Evolutionary conservation across 2,113 vertebrate genomes (phyloP).

Genomic region (Xerus inauris): DNA sequence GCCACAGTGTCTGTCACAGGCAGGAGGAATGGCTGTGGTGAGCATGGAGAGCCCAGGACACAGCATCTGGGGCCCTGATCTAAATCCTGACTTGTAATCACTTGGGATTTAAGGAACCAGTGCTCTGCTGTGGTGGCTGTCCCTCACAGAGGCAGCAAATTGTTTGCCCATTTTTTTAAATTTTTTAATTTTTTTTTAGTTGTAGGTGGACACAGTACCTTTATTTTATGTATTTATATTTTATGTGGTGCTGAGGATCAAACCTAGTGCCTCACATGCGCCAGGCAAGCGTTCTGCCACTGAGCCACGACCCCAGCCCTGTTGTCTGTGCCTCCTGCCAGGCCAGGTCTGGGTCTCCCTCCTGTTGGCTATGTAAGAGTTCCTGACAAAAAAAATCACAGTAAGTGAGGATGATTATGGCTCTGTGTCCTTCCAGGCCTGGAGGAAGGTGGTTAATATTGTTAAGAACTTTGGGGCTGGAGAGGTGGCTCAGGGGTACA

Average conservation of each 20-base stretch:
- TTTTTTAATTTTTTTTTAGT: too few species aligned
- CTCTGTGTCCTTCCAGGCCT: conserved; percentile 70
- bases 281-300: too few species aligned
- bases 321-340: background rate
- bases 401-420: conserved; percentile 42
- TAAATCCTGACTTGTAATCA: background rate
- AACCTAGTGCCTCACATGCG: too few species aligned
- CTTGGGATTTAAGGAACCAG: background rate
- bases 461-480: background rate
- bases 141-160: background rate
- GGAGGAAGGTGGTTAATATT: background rate
- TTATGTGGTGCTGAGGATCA: too few species aligned
- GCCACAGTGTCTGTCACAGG: background rate
- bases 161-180: background rate
- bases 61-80: background rate
- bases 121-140: background rate
- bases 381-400: conserved; percentile 72
- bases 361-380: conserved; percentile 63
- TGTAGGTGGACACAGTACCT: too few species aligned
- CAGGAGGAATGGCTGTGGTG: background rate
- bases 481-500: background rate
- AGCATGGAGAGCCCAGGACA: background rate
- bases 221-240: too few species aligned
- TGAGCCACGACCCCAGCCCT: too few species aligned
- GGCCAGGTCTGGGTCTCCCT: conserved; percentile 62